Base-by-base conservation (phyloP, 2,797 vertebrate species). In the Chelon labrosus region DNA sequence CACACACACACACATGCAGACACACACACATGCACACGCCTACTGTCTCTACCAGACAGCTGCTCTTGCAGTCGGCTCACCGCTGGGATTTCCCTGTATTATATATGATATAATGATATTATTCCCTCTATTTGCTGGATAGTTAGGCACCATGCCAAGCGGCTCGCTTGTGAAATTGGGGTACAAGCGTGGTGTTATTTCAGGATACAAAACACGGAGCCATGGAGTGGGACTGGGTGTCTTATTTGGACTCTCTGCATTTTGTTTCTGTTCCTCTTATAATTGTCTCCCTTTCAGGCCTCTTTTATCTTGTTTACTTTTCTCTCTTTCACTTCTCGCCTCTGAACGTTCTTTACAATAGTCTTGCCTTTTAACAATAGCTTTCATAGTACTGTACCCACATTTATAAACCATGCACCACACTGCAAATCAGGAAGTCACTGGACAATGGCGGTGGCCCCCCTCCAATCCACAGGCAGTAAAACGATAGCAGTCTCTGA, bases 71-170 rank as follows among this genome's bases (percentile, higher is more conserved):
- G 87, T 83, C 85, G 87, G 82, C 87, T 80, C 82, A 91, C 90
- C 85, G 75, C 77, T 92, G 92, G 92, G 90, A 92, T 91, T 92
- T 86, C 88, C 86, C 85, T 80, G 59, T 75, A 86, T 86, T 92
- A 87, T 90, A 85, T 84, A 78, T 85, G 82, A 88, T 89, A 91
- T 90, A 87, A 90, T 90, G 85, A 89, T 87, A 91, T 90, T 90
- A 92, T 90, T 88, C 82, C 72, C 79, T 88, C 87, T 86, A 88
- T 92, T 92, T 90, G 86, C 85, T 82, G 89, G 85, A 74, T 91
- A 91, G 86, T 92, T 93, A 92, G 89, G 90, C 89, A 86, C 79
- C 84, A 82, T 82, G 89, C 92, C 91, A 93, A 85, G 85, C 75
- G 41, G 77, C 73, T 89, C 83, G 80, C 87, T 88, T 80, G 80